phyloP scores from a whole-genome alignment of 1,140 invertebrate genomes.

The Ips typographus region DNA sequence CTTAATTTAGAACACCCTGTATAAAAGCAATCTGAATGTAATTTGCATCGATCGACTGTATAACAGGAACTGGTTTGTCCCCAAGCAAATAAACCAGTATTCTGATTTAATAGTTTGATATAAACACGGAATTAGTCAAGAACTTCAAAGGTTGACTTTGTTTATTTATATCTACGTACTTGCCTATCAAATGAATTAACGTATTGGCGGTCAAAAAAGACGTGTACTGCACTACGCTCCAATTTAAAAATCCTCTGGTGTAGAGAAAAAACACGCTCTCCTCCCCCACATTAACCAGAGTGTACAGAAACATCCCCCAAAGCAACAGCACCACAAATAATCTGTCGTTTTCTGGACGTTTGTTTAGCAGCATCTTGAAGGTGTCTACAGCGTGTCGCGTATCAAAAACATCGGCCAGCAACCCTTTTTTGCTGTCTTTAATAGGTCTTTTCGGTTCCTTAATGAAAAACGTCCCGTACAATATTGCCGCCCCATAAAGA shows the following conservation, averaged over 20 bases:
- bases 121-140: too few species aligned
- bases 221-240: slow-evolving; percentile 43
- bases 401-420: slow-evolving; percentile 48
- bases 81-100: too few species aligned
- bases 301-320: slow-evolving; percentile 42
- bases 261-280: slow-evolving; percentile 41
- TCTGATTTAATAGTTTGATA: too few species aligned
- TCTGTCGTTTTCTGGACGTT: slow-evolving; percentile 39
- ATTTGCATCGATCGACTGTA: too few species aligned
- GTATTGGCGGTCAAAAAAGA: slow-evolving; percentile 43
- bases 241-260: slow-evolving; percentile 38
- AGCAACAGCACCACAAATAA: slow-evolving; percentile 41
- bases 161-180: slow-evolving; percentile 19
- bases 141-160: too few species aligned
- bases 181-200: slow-evolving; percentile 46
- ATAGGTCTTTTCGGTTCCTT: slow-evolving; percentile 44
- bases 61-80: too few species aligned
- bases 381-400: slow-evolving; percentile 47
- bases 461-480: slow-evolving; percentile 47
- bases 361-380: slow-evolving; percentile 45
- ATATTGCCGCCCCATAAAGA: slow-evolving; percentile 40
- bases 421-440: slow-evolving; percentile 31
- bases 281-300: slow-evolving; percentile 42
- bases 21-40: too few species aligned
- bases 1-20: too few species aligned